phyloP scores from a whole-genome alignment of 2,888 invertebrate genomes.

The Caenorhabditis sp. region DNA sequence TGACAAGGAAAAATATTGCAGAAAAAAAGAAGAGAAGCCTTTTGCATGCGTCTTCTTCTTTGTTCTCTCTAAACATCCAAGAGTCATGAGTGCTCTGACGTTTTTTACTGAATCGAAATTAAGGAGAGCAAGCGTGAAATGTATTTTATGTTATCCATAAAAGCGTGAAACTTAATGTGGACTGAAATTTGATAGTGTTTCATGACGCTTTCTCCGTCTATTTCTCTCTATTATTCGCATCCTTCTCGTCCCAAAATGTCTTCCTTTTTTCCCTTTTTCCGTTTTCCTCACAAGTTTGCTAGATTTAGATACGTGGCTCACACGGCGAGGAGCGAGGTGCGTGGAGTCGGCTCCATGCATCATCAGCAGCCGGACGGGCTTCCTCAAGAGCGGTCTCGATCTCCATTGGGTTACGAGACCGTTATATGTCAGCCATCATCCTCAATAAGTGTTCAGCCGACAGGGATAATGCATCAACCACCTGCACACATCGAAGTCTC shows the following conservation, averaged over 20 bases:
- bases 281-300: not conserved
- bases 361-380: constrained; percentile 7
- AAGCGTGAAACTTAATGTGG: constrained; percentile 5
- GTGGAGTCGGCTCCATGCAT: constrained; percentile 23
- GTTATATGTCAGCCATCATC: constrained; percentile 52
- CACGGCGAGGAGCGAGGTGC: no score
- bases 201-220: not conserved
- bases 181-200: constrained; percentile 33
- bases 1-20: constrained; percentile 11
- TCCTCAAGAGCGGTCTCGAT: constrained; percentile 52
- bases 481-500: constrained; percentile 67
- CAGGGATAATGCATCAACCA: constrained; percentile 22
- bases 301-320: not conserved
- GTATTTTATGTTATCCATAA: not conserved
- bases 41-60: not conserved
- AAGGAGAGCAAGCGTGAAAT: not conserved
- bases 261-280: not conserved
- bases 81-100: no score
- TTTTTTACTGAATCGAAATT: no score
- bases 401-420: constrained; percentile 51
- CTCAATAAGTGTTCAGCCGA: constrained; percentile 15
- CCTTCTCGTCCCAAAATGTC: constrained; percentile 5
- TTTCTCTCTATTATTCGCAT: not conserved
- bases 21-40: not conserved
- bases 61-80: not conserved